A percentile compares a stretch with the other conserved stretches of the same genome.
Evolutionary conservation across 2,888 invertebrate species (phyloP).

Genomic region (Ectemnius lituratus): DNA sequence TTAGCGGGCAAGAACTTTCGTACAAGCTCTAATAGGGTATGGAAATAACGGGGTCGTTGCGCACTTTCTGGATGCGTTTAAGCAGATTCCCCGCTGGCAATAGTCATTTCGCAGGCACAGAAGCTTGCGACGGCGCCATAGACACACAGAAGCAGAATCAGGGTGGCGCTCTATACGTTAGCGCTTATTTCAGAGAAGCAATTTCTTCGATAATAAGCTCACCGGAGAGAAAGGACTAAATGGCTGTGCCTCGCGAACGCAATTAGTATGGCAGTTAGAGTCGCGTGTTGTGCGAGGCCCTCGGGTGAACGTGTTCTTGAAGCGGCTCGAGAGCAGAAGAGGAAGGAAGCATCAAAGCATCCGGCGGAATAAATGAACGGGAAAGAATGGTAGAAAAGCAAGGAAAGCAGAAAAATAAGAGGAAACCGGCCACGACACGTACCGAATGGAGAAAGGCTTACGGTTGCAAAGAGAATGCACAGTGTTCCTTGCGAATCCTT

Average conservation of each 20-base stretch:
- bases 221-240: too few species aligned
- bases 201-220: conserved; percentile 12
- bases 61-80: conserved; percentile 4
- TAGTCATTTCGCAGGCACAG: conserved; percentile 22
- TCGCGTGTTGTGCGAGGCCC: too few species aligned
- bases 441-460: conserved; percentile 18
- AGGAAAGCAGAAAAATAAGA: not conserved
- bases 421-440: not conserved
- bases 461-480: conserved; percentile 31
- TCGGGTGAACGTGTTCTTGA: too few species aligned
- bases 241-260: too few species aligned
- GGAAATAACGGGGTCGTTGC: not conserved
- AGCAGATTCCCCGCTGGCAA: conserved; percentile 12
- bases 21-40: conserved; percentile 15
- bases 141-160: not conserved
- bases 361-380: not conserved
- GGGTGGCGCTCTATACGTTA: not conserved
- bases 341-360: too few species aligned
- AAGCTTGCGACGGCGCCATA: conserved; percentile 1
- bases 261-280: too few species aligned
- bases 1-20: conserved; percentile 41
- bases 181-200: conserved; percentile 15
- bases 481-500: conserved; percentile 37
- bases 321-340: too few species aligned
- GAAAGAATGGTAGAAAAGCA: conserved; percentile 1